These are phyloP conservation scores for Melipona beecheii DNA, from an alignment of 2,888 invertebrate species.

Conservation along the genomic window DNA sequence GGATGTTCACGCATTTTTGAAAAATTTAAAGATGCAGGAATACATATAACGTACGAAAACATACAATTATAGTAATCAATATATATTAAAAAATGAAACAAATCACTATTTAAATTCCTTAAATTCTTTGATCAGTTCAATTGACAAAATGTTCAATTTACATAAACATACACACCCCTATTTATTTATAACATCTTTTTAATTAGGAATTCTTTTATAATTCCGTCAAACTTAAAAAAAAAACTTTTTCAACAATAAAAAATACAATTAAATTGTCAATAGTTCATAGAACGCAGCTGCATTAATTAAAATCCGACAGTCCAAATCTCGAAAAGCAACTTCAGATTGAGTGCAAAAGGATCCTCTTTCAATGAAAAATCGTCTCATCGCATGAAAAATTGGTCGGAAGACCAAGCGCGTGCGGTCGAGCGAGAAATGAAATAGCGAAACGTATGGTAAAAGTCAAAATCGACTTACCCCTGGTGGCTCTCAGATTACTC, in stretches of 20 bases:
- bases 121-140: too few species aligned
- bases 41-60: too few species aligned
- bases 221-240: not conserved
- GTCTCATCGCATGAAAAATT: not conserved
- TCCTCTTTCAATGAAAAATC: not conserved
- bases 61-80: too few species aligned
- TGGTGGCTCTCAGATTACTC: constrained; percentile 33
- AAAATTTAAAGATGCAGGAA: too few species aligned
- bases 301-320: not conserved
- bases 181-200: too few species aligned
- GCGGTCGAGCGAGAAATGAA: not conserved
- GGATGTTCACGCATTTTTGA: too few species aligned
- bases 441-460: not conserved
- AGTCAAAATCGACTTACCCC: constrained; percentile 55
- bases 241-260: not conserved
- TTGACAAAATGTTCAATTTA: too few species aligned
- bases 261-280: too few species aligned
- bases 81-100: too few species aligned
- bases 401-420: not conserved
- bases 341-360: not conserved
- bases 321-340: not conserved
- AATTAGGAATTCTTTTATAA: not conserved
- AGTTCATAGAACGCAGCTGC: not conserved
- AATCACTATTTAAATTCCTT: too few species aligned
- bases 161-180: too few species aligned